Evolutionary conservation across 2,113 vertebrate genomes (phyloP), one percentile per base, ranked within the genome.

Genomic region (Takifugu flavidus): DNA sequence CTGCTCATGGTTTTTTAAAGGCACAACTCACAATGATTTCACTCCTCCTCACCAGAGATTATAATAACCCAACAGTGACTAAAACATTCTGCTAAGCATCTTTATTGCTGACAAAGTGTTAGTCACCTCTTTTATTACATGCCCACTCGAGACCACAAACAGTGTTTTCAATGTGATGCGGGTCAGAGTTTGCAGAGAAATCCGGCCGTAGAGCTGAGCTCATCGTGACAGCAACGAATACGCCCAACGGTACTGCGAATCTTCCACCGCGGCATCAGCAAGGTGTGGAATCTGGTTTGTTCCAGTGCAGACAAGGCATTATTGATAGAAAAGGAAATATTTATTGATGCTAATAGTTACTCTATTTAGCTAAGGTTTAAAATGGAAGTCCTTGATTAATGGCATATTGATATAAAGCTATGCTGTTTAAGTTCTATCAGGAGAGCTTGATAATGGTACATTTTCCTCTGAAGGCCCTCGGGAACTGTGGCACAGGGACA

Each of bases 21-120:
- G 27, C 25, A 10, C 4, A 53, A 28, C 20, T 15, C 28, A 46
- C 53, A 52, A 3, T 26, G 44, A 64, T 34, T 25, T 65, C 26
- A 70, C 45, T 44, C 26, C 49, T 67, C 26, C 15, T 55, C 45
- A n/a, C 15, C 25, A 59, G 11, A 63, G 13, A 15, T 29, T 31
- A 12, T 29, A 59, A 64, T 51, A 70, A 51, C 49, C 49, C 61
- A 42, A n/a, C 14, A 13, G 25, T 61, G 67, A 69, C 63, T 68
- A 52, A 60, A 56, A 2, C 15, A 20, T 67, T 62, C 61, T 25
- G 46, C 50, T 57, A 50, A 20, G 20, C 20, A 20, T 20, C 64
- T 67, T 77, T 10, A 45, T 28, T 25, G 26, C 25, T 62, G 43
- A 67, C 42, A 55, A 64, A 74, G 10, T 56, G 25, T 61, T 75